Percentiles rank a stretch among this genome's conserved stretches.
Conservation (phyloP, 2,888 invertebrate genomes). For the Mythimna albipuncta region DNA sequence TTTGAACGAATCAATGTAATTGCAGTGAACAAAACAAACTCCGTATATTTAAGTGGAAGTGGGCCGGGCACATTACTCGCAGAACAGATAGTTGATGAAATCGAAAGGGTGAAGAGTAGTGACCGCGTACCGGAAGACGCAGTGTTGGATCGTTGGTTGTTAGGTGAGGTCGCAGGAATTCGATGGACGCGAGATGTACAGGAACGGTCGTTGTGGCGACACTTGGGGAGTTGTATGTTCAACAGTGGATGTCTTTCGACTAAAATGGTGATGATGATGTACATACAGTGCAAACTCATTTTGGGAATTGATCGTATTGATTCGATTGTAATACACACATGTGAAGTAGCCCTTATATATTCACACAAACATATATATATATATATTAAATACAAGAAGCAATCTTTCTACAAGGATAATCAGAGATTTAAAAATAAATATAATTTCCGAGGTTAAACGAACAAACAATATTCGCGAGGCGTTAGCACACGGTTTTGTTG, state of each 20-base stretch:
- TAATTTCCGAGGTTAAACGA: constrained; percentile 24
- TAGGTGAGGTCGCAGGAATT: too few species aligned
- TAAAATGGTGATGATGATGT: too few species aligned
- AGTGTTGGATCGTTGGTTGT: too few species aligned
- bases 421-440: constrained; percentile 30
- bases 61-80: neutral
- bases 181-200: too few species aligned
- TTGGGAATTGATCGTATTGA: neutral
- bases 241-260: too few species aligned
- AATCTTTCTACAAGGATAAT: constrained; percentile 36
- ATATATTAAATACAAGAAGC: constrained; percentile 26
- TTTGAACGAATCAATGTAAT: too few species aligned
- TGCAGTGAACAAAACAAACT: too few species aligned
- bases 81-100: neutral
- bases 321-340: neutral
- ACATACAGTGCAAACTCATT: too few species aligned
- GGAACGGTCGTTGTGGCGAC: neutral
- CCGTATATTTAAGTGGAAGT: too few species aligned
- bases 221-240: too few species aligned
- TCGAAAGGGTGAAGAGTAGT: too few species aligned
- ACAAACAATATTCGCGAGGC: neutral
- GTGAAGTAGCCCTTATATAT: neutral
- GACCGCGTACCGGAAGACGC: too few species aligned
- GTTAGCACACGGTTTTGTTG: constrained; percentile 2
- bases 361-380: constrained; percentile 8